Base-by-base conservation (phyloP, 2,888 invertebrate species). In the Pycnomerus fuliginosus region DNA sequence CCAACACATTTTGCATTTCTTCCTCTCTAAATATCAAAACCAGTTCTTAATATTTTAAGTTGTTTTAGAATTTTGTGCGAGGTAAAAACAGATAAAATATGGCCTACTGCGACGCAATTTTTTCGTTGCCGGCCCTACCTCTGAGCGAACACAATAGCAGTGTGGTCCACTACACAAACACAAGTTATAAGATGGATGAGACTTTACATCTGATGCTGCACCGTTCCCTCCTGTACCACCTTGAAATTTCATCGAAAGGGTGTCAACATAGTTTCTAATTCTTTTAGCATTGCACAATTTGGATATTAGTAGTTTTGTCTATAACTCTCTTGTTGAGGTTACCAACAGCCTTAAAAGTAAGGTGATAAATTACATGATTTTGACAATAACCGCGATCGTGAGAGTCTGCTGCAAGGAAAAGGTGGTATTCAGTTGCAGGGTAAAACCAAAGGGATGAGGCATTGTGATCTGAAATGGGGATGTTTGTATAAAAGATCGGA, bases 121-220 rank as follows among this genome's bases (percentile, higher is more conserved):
- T 41, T 47, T 42, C 33, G 24, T 32, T 15, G 8, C 46, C 49
- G 48, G 40, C 53, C 48, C 38, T 32, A 45, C 53, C 50, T 43
- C 37, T 42, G 44, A 52, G 37, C 43, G 48, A 48, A 48, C 52
- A 68, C 66, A 68, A 68, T 55, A 60, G 64, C 61, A 52, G 65
- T 67, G 65, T 67, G 68, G 68, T 68, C 67, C 68, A 67, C 65
- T 68, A 68, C 66, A 68, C 68, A 68, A 68, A 68, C 61, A 68
- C 64, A 68, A 67, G 66, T 64, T 61, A 56, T 46, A 67, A 68
- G 67, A 67, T 68, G 66, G 67, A 68, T 68, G 67, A 61, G 67
- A 58, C 60, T 59, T 58, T 55, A 56, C 57, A 61, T 60, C 58
- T 51, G 58, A 59, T 56, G 60, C 52, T 58, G 56, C 54, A 52